These are phyloP conservation scores for Neoascia interrupta DNA, from an alignment of 2,888 invertebrate genomes.

Conservation along the genomic window DNA sequence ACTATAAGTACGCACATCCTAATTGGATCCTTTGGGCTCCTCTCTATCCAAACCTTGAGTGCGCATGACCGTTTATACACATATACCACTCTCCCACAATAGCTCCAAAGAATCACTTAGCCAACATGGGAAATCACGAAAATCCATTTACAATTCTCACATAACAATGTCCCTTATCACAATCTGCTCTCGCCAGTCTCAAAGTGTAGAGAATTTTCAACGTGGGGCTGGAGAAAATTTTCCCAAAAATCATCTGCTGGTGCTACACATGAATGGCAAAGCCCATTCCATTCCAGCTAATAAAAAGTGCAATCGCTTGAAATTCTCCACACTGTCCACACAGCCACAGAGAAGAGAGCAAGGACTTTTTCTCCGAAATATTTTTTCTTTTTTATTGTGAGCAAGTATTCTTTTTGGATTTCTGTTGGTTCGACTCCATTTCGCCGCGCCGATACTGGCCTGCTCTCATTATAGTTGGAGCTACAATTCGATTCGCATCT, in stretches of 20 bases:
- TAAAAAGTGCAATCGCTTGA: slow-evolving; percentile 47
- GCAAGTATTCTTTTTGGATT: slow-evolving; percentile 2
- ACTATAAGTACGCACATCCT: slow-evolving; percentile 39
- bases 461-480: slow-evolving; percentile 69
- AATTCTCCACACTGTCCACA: slow-evolving; percentile 59
- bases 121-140: background rate
- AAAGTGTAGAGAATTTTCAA: slow-evolving; percentile 43
- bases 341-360: slow-evolving; percentile 39
- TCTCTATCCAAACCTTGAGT: slow-evolving; percentile 4
- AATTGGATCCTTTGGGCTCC: slow-evolving; percentile 45
- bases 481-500: slow-evolving; percentile 69
- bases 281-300: slow-evolving; percentile 4
- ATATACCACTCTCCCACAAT: background rate
- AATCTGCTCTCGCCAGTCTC: slow-evolving; percentile 8
- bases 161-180: background rate
- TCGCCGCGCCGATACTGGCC: slow-evolving; percentile 51
- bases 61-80: slow-evolving; percentile 46
- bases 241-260: slow-evolving; percentile 26
- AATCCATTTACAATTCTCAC: background rate
- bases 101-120: background rate
- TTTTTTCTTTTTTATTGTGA: background rate
- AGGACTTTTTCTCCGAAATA: slow-evolving; percentile 46
- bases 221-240: slow-evolving; percentile 29
- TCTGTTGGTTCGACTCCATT: slow-evolving; percentile 59
- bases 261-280: slow-evolving; percentile 29